Base-by-base conservation (phyloP, 2,888 invertebrate genomes). In the Papilio gigon region DNA sequence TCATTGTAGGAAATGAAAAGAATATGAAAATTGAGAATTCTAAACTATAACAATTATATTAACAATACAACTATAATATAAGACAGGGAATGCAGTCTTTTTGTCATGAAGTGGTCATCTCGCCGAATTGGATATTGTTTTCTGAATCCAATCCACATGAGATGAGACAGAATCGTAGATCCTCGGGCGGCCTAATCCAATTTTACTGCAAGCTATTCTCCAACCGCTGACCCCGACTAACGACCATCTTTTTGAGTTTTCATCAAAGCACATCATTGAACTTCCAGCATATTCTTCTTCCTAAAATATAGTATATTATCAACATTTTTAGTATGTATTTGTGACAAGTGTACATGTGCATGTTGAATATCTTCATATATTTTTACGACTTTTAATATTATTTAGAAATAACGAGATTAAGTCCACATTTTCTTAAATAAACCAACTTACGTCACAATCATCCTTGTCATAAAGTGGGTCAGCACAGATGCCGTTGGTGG, bases 201-300 rank as follows among this genome's bases (percentile, higher is more conserved):
- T 94, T 76, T 95, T 95, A 0, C 95, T 94, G 78, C 97, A 97
- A 1, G 96, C 97, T 77, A 97, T 97, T 71, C 97, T 93, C 97
- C 97, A 97, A 66, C 96, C 96, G 63, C 96, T 95, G 2, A 97
- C 94, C 0, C 97, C 97, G 33, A 94, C 92, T 44, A 97, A 84
- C 0, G 95, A 95, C 97, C 97, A 97, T 78, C 93, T 94, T 72
- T 94, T 94, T 30, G 93, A 94, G 73, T 95, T 94, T 0, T 94
- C 93, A 73, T 95, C 93, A 25, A 96, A 93, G 79, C 97, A 97
- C 80, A 97, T 94, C 93, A 97, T 95, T 5, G 97, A 96, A 85
- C 96, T 96, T 17, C 97, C 97, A 8, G 97, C 96, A 77, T 96
- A 95, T 88, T 97, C 97, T 89, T 97, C 97, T 86, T 97, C 97